Conservation (phyloP, 2,888 invertebrate species). For the Ormyrus thymus region DNA sequence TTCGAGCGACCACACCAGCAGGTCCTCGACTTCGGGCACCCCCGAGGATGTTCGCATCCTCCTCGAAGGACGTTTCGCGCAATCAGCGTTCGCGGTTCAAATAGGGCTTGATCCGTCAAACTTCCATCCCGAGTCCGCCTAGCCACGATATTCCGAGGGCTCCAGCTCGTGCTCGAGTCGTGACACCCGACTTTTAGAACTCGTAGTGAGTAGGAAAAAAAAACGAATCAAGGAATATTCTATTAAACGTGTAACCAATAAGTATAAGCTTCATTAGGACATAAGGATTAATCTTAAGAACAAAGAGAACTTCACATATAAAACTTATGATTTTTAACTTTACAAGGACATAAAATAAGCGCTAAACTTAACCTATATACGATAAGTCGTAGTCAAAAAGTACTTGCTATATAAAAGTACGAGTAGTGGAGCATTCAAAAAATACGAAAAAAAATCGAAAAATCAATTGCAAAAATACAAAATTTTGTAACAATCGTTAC, state of each 20-base stretch:
- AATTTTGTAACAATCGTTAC: no score
- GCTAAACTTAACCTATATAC: constrained; percentile 1
- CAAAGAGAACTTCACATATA: constrained; percentile 19
- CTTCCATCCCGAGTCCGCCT: background rate
- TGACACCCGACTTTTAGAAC: background rate
- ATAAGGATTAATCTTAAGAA: background rate
- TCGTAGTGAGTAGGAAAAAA: constrained; percentile 29
- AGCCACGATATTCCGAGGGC: background rate
- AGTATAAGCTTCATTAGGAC: background rate
- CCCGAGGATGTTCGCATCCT: background rate
- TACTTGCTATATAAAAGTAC: constrained; percentile 55
- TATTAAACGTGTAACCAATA: background rate
- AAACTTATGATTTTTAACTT: no score
- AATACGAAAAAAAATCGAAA: constrained; percentile 53
- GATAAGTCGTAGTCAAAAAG: constrained; percentile 53
- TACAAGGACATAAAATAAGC: background rate
- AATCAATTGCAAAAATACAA: background rate
- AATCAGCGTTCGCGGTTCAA: constrained; percentile 3
- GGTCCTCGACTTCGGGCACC: background rate
- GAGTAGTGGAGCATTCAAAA: constrained; percentile 54
- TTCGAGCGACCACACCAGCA: constrained; percentile 21
- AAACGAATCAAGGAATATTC: background rate
- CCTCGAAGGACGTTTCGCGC: constrained; percentile 1
- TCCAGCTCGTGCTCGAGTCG: constrained; percentile 3
- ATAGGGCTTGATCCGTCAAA: background rate